Evolutionary conservation across 2,888 invertebrate genomes (phyloP), one percentile per base, ranked within the genome.

Genomic region (Diarsia dahlii): DNA sequence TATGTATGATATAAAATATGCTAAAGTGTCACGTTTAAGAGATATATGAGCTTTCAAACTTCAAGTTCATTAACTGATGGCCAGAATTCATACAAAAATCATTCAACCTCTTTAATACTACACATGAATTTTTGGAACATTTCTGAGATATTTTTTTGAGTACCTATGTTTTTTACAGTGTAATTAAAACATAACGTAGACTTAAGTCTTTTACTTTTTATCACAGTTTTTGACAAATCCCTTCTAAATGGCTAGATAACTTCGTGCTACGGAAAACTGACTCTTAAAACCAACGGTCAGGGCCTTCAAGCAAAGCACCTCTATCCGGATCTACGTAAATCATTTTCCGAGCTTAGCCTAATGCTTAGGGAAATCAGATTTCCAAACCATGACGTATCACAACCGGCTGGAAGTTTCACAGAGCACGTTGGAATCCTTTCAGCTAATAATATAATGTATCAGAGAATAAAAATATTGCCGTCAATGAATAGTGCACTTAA

Each of bases 281-380:
- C 18, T 58, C n/a, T 23, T 23, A 18, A n/a, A 28, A 52, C 0
- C 48, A 48, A 34, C 0, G 13, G 13, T 10, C 10, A 64, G 18
- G 28, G 28, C 18, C 20, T 75, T 74, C 12, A 56, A 66, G 6
- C 28, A 1, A 34, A 52, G 15, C 9, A 39, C 15, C n/a, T 20
- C 8, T 23, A 4, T 13, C 45, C n/a, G 8, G 13, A 65, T 52
- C n/a, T 20, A 71, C 8, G 46, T n/a, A 74, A 65, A 52, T 4
- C 46, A 65, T 80, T 73, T 46, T 18, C 23, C n/a, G 34, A 56
- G 23, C 46, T 28, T 13, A 64, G 48, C n/a, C n/a, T 8, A 79
- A 56, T 58, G 52, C 46, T 64, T 46, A 52, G 80, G 80, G 64
- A 78, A 73, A 64, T 78, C 78, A 80, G 58, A 80, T 80, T 80